phyloP scores from a whole-genome alignment of 2,113 vertebrate genomes.

The Dasyornis broadbenti region DNA sequence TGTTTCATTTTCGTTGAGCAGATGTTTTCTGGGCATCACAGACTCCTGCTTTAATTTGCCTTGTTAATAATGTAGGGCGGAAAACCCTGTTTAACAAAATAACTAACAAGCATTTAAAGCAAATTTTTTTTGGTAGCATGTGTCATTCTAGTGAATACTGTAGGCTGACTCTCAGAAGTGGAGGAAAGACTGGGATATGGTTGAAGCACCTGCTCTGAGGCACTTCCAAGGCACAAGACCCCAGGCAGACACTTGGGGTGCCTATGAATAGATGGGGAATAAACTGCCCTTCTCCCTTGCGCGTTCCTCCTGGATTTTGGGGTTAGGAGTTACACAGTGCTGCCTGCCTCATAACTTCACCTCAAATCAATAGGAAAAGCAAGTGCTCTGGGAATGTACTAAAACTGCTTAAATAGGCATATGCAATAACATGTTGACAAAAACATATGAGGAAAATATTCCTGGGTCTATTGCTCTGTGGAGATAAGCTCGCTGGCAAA shows the following conservation, averaged over 20 bases:
- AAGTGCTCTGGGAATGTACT: background rate
- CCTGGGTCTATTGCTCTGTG: background rate
- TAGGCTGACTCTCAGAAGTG: background rate
- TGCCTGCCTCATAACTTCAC: background rate
- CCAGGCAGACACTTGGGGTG: background rate
- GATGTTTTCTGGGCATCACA: constrained; percentile 21
- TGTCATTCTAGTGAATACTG: background rate
- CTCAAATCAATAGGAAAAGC: background rate
- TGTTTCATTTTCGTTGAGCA: background rate
- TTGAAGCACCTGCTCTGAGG: background rate
- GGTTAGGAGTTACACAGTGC: background rate
- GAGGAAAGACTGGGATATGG: background rate
- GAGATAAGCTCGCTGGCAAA: background rate
- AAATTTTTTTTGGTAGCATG: background rate
- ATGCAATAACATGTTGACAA: constrained; percentile 7
- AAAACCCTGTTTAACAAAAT: constrained; percentile 30
- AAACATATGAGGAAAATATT: constrained; percentile 27
- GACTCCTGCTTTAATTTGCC: background rate
- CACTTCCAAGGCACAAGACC: background rate
- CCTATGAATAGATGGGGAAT: background rate
- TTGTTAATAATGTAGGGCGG: background rate
- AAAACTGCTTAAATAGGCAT: background rate
- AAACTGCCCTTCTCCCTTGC: background rate
- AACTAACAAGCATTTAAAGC: background rate
- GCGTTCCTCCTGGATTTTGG: background rate